A percentile compares a stretch with the other conserved stretches of the same genome.
Conservation (phyloP, 1,140 invertebrate species). For the Mya arenaria region DNA sequence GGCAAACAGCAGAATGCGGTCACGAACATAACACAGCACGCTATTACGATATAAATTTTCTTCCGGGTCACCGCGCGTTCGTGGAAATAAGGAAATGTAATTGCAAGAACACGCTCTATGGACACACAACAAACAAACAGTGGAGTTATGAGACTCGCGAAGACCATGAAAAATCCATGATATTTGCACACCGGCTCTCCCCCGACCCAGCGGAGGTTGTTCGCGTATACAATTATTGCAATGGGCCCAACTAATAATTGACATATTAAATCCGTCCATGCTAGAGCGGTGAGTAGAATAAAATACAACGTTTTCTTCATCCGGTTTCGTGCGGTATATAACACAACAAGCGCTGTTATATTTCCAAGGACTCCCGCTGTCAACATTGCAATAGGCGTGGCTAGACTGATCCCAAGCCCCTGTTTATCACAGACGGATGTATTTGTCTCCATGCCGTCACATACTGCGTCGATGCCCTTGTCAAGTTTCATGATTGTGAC, state of each 20-base stretch:
- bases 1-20: constrained; percentile 77
- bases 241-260: constrained; percentile 79
- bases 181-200: constrained; percentile 76
- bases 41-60: constrained; percentile 72
- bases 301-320: constrained; percentile 80
- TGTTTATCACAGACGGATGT: constrained; percentile 54
- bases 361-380: constrained; percentile 78
- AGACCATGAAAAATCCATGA: constrained; percentile 80
- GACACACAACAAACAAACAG: constrained; percentile 80
- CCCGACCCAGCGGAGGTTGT: constrained; percentile 77
- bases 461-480: constrained; percentile 23
- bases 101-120: constrained; percentile 79
- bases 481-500: constrained; percentile 13
- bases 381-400: constrained; percentile 72
- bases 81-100: constrained; percentile 80
- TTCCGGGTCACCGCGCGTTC: constrained; percentile 71
- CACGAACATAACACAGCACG: constrained; percentile 75
- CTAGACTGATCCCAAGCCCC: constrained; percentile 68
- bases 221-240: constrained; percentile 78
- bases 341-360: constrained; percentile 77
- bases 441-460: constrained; percentile 18
- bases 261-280: constrained; percentile 80
- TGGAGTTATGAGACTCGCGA: constrained; percentile 78
- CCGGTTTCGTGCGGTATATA: constrained; percentile 72
- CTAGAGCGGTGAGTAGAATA: constrained; percentile 78